These are phyloP conservation scores for Saccopteryx bilineata DNA, from an alignment of 2,113 vertebrate genomes.

Conservation along the genomic window DNA sequence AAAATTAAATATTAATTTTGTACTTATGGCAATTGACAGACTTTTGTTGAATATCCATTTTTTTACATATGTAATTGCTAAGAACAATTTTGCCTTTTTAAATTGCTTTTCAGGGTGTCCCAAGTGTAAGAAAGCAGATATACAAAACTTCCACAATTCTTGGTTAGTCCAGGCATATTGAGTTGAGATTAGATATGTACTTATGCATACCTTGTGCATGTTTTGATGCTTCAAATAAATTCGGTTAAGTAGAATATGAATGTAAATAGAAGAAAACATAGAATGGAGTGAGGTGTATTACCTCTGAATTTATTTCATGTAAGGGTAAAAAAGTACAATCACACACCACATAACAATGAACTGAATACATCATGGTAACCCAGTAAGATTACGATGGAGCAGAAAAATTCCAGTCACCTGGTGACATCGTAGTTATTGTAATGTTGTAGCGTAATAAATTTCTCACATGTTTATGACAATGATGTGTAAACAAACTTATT, in stretches of 20 bases:
- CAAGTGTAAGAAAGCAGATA: background rate
- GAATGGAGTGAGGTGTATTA: background rate
- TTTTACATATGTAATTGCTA: background rate
- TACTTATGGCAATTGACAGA: background rate
- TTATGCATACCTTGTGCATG: background rate
- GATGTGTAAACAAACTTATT: background rate
- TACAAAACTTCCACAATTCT: background rate
- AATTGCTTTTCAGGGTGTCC: background rate
- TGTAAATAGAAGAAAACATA: constrained; percentile 13
- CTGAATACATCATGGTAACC: background rate
- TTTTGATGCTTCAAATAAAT: background rate
- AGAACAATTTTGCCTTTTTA: background rate
- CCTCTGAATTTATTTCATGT: background rate
- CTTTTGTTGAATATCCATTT: background rate
- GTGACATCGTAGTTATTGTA: background rate
- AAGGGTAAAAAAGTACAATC: background rate
- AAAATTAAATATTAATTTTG: background rate
- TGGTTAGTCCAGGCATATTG: background rate
- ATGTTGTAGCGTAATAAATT: background rate
- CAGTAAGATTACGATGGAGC: background rate
- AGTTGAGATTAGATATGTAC: background rate
- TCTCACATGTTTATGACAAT: background rate
- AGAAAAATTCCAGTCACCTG: background rate
- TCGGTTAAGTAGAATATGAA: background rate
- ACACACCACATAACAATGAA: background rate